A percentile compares a stretch with the other conserved stretches of the same genome.
Evolutionary conservation across 2,113 vertebrate species (phyloP).

Genomic region (Melanerpes aurifrons): DNA sequence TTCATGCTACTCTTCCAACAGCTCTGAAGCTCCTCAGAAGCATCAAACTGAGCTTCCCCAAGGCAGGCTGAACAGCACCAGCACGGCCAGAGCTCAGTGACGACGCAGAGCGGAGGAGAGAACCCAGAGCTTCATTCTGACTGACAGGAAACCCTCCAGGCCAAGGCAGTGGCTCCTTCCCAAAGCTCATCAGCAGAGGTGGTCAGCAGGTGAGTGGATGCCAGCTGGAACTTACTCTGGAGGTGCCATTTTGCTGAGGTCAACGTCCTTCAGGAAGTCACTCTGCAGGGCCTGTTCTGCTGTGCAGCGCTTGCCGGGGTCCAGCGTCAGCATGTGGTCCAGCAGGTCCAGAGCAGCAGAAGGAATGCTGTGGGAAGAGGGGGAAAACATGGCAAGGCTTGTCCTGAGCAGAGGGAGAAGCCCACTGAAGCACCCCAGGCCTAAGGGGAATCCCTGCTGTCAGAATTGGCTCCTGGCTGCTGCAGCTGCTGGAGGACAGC

Average conservation of each 20-base stretch:
- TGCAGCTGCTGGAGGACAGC: background rate
- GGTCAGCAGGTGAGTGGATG: accelerated
- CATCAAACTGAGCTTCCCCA: background rate
- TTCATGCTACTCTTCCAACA: background rate
- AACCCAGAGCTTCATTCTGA: background rate
- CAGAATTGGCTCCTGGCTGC: accelerated
- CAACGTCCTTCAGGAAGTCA: slow-evolving; percentile 92
- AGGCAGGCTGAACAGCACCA: background rate
- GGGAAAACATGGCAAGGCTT: background rate
- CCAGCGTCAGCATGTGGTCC: slow-evolving; percentile 97
- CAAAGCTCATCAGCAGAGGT: background rate
- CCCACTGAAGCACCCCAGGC: background rate
- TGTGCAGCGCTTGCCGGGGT: slow-evolving; percentile 93
- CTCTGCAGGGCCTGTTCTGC: slow-evolving; percentile 92
- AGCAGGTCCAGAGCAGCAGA: slow-evolving; percentile 90
- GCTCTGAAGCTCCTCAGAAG: background rate
- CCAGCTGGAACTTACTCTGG: slow-evolving; percentile 88
- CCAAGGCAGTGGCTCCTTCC: background rate
- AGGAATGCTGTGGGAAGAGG: slow-evolving; percentile 81
- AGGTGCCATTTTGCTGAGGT: slow-evolving; percentile 94
- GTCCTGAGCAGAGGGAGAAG: background rate
- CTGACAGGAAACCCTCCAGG: background rate
- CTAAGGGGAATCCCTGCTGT: background rate
- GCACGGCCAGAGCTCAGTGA: background rate
- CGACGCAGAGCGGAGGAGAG: accelerated